These are phyloP conservation scores for Cheumatopsyche charites DNA, from an alignment of 1,140 invertebrate genomes.

Conservation along the genomic window DNA sequence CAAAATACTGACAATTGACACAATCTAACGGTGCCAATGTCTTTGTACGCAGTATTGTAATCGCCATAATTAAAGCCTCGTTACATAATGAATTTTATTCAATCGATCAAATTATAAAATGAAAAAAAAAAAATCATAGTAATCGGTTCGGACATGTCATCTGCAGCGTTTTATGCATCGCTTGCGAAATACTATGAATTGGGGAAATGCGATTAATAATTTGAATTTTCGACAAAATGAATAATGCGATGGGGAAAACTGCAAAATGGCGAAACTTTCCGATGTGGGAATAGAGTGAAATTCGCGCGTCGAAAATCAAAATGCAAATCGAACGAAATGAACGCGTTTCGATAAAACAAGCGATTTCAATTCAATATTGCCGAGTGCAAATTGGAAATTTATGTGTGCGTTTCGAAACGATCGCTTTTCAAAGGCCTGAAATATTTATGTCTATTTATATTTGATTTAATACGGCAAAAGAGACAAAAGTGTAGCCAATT, in stretches of 20 bases:
- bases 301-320: not conserved
- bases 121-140: not conserved
- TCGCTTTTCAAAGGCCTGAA: too few relatives aligned
- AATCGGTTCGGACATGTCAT: too few relatives aligned
- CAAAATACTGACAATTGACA: conserved; percentile 5
- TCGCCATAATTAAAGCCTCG: conserved; percentile 16
- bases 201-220: not conserved
- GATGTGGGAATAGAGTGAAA: conserved; percentile 12
- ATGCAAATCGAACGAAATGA: conserved; percentile 3
- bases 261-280: not conserved
- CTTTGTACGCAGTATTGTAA: conserved; percentile 17
- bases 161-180: too few relatives aligned
- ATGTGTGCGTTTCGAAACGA: too few relatives aligned
- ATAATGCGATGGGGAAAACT: not conserved
- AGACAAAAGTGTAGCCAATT: too few relatives aligned
- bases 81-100: conserved; percentile 4
- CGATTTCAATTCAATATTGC: not conserved
- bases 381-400: not conserved
- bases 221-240: conserved; percentile 1
- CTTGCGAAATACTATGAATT: too few relatives aligned
- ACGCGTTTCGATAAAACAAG: not conserved
- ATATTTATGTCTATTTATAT: too few relatives aligned
- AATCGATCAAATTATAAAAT: not conserved
- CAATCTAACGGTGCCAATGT: conserved; percentile 31
- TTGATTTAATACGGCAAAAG: too few relatives aligned